phyloP scores from a whole-genome alignment of 2,797 vertebrate genomes.

The Melanotaenia trifasciata region DNA sequence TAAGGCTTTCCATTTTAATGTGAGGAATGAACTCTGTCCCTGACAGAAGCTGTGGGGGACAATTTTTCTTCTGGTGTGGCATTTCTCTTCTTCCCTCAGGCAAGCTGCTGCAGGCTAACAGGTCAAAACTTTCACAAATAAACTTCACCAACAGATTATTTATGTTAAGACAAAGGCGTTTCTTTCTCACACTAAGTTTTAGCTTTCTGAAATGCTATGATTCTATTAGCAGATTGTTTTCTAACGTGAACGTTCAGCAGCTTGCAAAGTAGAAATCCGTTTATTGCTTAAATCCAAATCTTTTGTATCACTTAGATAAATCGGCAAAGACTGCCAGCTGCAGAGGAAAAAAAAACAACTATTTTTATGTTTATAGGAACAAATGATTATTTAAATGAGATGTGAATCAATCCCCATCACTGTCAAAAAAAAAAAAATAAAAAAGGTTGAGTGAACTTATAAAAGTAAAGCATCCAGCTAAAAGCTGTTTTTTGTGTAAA shows the following conservation, averaged over 20 bases:
- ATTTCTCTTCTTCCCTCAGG: not conserved
- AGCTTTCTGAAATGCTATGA: not conserved
- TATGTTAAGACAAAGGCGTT: not conserved
- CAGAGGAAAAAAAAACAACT: too few relatives aligned
- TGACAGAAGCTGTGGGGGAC: not conserved
- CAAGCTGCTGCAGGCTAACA: not conserved
- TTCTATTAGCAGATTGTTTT: not conserved
- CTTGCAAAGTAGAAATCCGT: too few relatives aligned
- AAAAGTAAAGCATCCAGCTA: too few relatives aligned
- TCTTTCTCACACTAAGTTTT: not conserved
- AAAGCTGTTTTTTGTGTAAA: too few relatives aligned
- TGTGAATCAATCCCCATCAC: not conserved
- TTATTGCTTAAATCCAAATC: too few relatives aligned
- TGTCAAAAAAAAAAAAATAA: not conserved
- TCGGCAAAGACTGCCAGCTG: too few relatives aligned
- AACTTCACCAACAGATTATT: not conserved
- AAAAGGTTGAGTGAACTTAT: too few relatives aligned
- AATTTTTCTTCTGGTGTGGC: not conserved
- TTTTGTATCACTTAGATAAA: too few relatives aligned
- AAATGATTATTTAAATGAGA: not conserved
- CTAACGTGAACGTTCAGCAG: too few relatives aligned
- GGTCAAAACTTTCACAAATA: not conserved
- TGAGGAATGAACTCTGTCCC: not conserved
- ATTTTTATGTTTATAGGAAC: not conserved
- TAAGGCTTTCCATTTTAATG: slow-evolving; percentile 1